phyloP scores from a whole-genome alignment of 1,140 invertebrate genomes.

The Caerostris extrusa region DNA sequence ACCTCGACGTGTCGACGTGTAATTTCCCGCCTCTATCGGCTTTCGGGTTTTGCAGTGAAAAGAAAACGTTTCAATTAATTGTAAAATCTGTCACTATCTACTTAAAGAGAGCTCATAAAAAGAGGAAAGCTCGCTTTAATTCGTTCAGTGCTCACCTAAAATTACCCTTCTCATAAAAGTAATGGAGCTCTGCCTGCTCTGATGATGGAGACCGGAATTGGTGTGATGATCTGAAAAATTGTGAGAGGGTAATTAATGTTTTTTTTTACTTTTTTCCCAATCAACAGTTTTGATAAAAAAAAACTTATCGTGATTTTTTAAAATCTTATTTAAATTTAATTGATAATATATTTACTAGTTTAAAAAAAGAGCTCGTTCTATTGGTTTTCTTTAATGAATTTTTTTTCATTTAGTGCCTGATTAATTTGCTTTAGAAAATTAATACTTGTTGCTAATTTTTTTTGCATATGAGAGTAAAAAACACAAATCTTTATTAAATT shows the following conservation, averaged over 20 bases:
- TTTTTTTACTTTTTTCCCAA: neutral
- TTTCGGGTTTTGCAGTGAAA: neutral
- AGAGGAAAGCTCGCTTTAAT: conserved; percentile 43
- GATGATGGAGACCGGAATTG: conserved; percentile 1
- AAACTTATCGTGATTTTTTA: neutral
- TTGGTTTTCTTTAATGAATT: no score
- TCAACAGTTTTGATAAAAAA: neutral
- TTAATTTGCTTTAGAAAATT: no score
- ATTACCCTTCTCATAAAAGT: conserved; percentile 66
- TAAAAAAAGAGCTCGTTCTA: no score
- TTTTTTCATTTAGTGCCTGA: no score
- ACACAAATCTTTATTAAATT: no score
- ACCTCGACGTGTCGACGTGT: neutral
- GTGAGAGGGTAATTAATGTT: neutral
- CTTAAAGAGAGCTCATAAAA: conserved; percentile 17
- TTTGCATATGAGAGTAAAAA: no score
- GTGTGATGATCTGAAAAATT: no score
- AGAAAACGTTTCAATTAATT: neutral
- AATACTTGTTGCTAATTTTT: no score
- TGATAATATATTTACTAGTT: neutral
- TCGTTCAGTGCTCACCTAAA: conserved; percentile 55
- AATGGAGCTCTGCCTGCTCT: neutral
- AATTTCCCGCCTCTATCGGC: neutral
- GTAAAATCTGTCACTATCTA: neutral
- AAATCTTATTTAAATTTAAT: neutral